Percentiles rank a stretch among this genome's conserved stretches.
These are phyloP conservation scores for Tiliacea citrago DNA, from an alignment of 2,888 invertebrate genomes.

Conservation along the genomic window DNA sequence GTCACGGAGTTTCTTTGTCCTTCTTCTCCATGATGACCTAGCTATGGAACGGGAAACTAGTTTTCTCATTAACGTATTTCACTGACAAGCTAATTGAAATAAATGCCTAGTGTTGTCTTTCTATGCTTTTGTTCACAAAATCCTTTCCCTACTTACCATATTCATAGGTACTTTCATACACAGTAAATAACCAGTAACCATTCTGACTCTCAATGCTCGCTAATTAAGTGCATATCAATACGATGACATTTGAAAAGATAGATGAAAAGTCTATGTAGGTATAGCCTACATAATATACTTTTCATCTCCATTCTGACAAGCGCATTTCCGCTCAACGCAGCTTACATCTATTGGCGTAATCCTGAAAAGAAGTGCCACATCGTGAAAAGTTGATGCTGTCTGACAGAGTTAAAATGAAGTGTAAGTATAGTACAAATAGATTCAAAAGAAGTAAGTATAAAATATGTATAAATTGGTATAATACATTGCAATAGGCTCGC, in stretches of 20 bases:
- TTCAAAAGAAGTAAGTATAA: background rate
- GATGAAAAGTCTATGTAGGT: too few species aligned
- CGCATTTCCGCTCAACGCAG: background rate
- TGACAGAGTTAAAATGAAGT: background rate
- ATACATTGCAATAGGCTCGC: background rate
- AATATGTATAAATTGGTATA: background rate
- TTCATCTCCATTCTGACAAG: background rate
- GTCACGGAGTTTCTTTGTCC: background rate
- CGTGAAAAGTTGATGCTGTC: background rate
- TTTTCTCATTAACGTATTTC: background rate
- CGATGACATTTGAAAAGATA: too few species aligned
- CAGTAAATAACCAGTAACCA: too few species aligned
- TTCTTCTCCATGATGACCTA: background rate
- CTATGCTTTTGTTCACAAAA: background rate
- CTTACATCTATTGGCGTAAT: background rate
- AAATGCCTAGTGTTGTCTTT: background rate
- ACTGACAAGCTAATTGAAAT: constrained; percentile 1
- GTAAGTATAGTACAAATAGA: constrained; percentile 8
- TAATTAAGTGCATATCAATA: too few species aligned
- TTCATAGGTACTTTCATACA: too few species aligned
- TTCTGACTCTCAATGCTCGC: too few species aligned
- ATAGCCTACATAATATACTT: too few species aligned
- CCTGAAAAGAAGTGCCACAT: background rate
- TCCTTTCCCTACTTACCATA: background rate
- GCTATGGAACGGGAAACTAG: background rate